A percentile compares a stretch with the other conserved stretches of the same genome.
These are phyloP conservation scores for Sciaenops ocellatus DNA, from an alignment of 2,797 vertebrate species.

Conservation along the genomic window DNA sequence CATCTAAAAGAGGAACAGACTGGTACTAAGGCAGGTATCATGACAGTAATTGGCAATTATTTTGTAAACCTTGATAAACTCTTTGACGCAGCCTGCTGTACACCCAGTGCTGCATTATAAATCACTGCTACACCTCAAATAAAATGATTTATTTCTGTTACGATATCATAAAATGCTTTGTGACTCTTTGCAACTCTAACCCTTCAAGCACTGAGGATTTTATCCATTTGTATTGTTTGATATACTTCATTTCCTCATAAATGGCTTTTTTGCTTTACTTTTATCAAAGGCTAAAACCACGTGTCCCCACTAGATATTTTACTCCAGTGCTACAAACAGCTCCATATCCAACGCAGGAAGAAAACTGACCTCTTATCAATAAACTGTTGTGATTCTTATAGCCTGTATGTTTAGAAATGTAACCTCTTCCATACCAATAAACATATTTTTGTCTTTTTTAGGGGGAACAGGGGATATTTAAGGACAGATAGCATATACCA, in stretches of 20 bases:
- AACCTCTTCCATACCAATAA: no score
- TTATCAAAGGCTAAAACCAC: neutral
- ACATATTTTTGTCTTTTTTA: no score
- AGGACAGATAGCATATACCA: no score
- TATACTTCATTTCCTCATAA: neutral
- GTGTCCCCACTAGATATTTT: neutral
- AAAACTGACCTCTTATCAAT: neutral
- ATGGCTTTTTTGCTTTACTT: neutral
- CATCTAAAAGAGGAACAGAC: neutral
- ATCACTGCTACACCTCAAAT: neutral
- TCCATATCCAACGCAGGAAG: neutral
- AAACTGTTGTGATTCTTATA: neutral
- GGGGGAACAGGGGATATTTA: no score
- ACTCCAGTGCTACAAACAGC: neutral
- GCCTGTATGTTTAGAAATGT: no score
- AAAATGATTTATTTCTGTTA: conserved; percentile 1
- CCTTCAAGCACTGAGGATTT: neutral
- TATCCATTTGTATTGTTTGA: neutral
- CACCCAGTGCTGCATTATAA: neutral
- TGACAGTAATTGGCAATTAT: neutral
- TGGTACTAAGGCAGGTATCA: neutral
- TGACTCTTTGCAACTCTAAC: neutral
- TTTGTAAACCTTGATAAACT: neutral
- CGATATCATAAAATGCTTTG: conserved; percentile 4
- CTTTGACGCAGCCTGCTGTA: neutral